Evolutionary conservation across 2,113 vertebrate species (phyloP).

Genomic region (Columbina picui): DNA sequence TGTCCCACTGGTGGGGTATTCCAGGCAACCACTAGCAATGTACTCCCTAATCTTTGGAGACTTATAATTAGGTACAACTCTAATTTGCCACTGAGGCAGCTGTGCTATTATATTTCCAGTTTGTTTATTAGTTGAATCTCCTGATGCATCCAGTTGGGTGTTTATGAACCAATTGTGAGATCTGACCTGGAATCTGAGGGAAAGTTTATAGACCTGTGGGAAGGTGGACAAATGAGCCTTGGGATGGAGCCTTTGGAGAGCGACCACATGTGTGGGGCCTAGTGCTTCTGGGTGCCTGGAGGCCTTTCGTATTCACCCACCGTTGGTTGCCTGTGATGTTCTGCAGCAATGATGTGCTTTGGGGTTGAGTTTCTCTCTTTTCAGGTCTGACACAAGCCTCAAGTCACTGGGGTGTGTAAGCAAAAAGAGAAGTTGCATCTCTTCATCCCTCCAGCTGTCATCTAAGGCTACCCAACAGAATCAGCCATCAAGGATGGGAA

Average conservation of each 20-base stretch:
- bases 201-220: background rate
- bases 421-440: background rate
- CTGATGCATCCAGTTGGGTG: background rate
- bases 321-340: background rate
- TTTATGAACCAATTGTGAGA: background rate
- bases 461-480: rapidly evolving
- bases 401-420: rapidly evolving
- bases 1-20: rapidly evolving
- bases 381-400: background rate
- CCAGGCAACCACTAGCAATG: background rate
- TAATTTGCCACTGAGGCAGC: background rate
- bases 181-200: background rate
- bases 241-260: background rate
- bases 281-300: background rate
- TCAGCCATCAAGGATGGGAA: too few relatives aligned
- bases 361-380: background rate
- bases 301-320: background rate
- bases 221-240: background rate
- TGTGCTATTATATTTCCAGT: background rate
- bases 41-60: background rate
- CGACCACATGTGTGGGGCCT: background rate
- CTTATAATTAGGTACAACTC: background rate
- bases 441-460: background rate
- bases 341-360: background rate
- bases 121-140: background rate